Percentiles rank a stretch among this genome's conserved stretches.
These are phyloP conservation scores for Hypolimnas misippus DNA, from an alignment of 2,888 invertebrate genomes.

Conservation along the genomic window DNA sequence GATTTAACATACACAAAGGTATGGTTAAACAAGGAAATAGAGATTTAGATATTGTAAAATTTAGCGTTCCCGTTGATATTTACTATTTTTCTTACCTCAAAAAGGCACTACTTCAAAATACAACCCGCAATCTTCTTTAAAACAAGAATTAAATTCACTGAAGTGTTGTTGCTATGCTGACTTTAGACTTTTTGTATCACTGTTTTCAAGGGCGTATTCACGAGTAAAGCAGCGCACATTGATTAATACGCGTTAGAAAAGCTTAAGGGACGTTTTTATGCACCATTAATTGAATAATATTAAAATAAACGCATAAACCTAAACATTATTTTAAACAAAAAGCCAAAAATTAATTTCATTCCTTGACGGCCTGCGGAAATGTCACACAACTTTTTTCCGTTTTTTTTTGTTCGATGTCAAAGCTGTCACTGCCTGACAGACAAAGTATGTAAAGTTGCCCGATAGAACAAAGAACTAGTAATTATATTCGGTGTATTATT, in stretches of 20 bases:
- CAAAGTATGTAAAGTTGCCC: not conserved
- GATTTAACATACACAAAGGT: slow-evolving; percentile 41
- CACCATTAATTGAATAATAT: slow-evolving; percentile 28
- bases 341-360: slow-evolving; percentile 59
- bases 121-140: slow-evolving; percentile 56
- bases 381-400: slow-evolving; percentile 52
- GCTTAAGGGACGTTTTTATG: slow-evolving; percentile 14
- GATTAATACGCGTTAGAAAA: slow-evolving; percentile 11
- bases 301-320: slow-evolving; percentile 48
- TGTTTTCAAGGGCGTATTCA: slow-evolving; percentile 78
- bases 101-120: slow-evolving; percentile 61
- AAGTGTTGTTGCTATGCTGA: slow-evolving; percentile 81
- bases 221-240: slow-evolving; percentile 52
- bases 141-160: slow-evolving; percentile 63
- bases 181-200: slow-evolving; percentile 73
- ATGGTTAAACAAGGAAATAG: slow-evolving; percentile 26
- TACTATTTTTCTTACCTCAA: slow-evolving; percentile 59
- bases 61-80: slow-evolving; percentile 27
- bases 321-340: slow-evolving; percentile 56
- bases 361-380: slow-evolving; percentile 54
- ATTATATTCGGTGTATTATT: not conserved
- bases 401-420: slow-evolving; percentile 41
- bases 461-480: not conserved
- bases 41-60: slow-evolving; percentile 12
- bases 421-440: slow-evolving; percentile 22